Percentiles rank a stretch among this genome's conserved stretches.
These are phyloP conservation scores for Tupiocoris notatus DNA, from an alignment of 2,888 invertebrate genomes.

Conservation along the genomic window DNA sequence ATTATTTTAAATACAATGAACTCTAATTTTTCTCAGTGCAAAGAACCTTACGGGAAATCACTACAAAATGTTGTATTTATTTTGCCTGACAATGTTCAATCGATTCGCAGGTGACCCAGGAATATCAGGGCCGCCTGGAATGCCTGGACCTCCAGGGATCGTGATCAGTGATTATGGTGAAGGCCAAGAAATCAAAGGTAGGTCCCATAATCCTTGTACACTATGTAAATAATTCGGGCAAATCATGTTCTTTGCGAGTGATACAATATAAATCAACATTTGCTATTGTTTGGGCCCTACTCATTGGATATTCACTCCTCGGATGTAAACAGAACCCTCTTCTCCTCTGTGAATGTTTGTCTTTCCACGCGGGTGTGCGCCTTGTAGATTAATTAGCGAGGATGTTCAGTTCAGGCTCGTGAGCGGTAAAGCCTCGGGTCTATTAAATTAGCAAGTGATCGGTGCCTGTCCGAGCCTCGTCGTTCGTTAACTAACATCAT, in stretches of 20 bases:
- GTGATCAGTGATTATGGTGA: conserved; percentile 36
- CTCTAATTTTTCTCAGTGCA: no score
- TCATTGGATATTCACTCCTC: background rate
- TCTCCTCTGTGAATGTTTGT: background rate
- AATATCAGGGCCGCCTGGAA: conserved; percentile 50
- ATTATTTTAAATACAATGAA: no score
- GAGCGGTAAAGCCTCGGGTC: background rate
- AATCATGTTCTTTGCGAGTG: background rate
- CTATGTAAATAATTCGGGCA: background rate
- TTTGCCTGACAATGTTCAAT: conserved; percentile 8
- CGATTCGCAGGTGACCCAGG: conserved; percentile 56
- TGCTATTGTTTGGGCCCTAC: background rate
- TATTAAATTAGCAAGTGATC: background rate
- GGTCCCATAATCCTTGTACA: background rate
- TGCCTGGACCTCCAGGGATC: conserved; percentile 51
- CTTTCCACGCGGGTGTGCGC: background rate
- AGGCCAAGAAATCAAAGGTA: conserved; percentile 32
- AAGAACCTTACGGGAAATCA: no score
- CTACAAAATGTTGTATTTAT: background rate
- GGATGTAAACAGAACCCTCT: background rate
- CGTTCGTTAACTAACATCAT: background rate
- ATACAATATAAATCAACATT: conserved; percentile 51
- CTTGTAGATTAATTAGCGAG: background rate
- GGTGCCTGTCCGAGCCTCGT: background rate
- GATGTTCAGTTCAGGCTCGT: background rate